A percentile compares a stretch with the other conserved stretches of the same genome.
Evolutionary conservation across 2,888 invertebrate species (phyloP).

Genomic region (Abrostola tripartita): DNA sequence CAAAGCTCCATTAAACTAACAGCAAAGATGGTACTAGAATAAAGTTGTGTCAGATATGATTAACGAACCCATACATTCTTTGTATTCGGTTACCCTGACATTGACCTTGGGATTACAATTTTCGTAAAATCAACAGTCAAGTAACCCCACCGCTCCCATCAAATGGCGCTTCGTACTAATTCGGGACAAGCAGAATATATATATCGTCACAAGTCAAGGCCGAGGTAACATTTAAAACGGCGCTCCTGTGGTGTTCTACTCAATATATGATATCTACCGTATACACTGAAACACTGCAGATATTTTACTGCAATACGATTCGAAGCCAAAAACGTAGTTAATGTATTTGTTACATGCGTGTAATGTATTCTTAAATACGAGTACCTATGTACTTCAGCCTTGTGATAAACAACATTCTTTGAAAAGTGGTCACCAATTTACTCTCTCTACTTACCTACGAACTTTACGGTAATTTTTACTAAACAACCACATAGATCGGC

Average conservation of each 20-base stretch:
- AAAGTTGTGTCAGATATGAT: too few relatives aligned
- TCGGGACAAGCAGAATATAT: conserved; percentile 27
- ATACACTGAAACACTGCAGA: conserved; percentile 9
- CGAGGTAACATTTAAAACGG: conserved; percentile 41
- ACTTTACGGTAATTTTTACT: background rate
- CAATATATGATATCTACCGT: conserved; percentile 15
- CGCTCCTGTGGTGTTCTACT: conserved; percentile 38
- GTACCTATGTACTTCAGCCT: background rate
- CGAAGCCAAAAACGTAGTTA: background rate
- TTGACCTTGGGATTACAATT: conserved; percentile 22
- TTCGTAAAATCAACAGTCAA: conserved; percentile 26
- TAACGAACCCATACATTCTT: conserved; percentile 3
- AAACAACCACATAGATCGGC: conserved; percentile 6
- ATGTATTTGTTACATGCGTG: too few relatives aligned
- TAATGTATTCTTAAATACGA: too few relatives aligned
- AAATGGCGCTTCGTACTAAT: conserved; percentile 36
- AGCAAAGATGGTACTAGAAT: too few relatives aligned
- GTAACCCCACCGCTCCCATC: conserved; percentile 35
- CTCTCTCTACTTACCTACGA: too few relatives aligned
- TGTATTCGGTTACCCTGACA: conserved; percentile 6
- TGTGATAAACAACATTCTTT: background rate
- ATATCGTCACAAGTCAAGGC: conserved; percentile 45
- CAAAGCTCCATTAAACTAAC: too few relatives aligned
- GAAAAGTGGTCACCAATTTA: background rate
- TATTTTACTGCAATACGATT: conserved; percentile 13